These are phyloP conservation scores for Chroicocephalus ridibundus DNA, from an alignment of 2,113 vertebrate species.

Conservation along the genomic window DNA sequence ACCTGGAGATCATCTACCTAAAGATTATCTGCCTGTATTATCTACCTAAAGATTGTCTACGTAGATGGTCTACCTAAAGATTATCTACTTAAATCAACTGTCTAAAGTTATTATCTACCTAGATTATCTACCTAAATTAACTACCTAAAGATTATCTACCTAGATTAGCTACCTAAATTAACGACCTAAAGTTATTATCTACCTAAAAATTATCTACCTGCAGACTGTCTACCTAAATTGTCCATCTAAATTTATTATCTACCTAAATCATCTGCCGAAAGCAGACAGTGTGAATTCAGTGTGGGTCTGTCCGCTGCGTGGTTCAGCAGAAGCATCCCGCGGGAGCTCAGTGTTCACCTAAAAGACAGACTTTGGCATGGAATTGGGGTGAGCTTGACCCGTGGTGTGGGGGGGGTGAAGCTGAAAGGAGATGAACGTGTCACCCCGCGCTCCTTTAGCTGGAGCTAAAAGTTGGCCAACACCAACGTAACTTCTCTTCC, in stretches of 20 bases:
- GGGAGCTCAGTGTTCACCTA: accelerated
- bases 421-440: background rate
- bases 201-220: background rate
- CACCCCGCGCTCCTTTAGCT: background rate
- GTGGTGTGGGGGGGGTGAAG: background rate
- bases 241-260: background rate
- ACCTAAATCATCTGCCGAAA: background rate
- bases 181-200: background rate
- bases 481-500: background rate
- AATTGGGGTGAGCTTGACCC: background rate
- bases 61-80: background rate
- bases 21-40: background rate
- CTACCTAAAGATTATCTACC: background rate
- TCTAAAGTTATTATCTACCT: background rate
- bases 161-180: background rate
- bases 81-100: background rate
- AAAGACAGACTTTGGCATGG: background rate
- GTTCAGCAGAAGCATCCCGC: accelerated
- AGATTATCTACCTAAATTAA: background rate
- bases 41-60: background rate
- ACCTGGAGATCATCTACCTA: background rate
- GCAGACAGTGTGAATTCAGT: accelerated
- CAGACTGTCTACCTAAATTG: background rate
- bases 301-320: accelerated
- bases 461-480: background rate